phyloP scores from a whole-genome alignment of 1,140 invertebrate genomes.

The Cataglyphis hispanica region DNA sequence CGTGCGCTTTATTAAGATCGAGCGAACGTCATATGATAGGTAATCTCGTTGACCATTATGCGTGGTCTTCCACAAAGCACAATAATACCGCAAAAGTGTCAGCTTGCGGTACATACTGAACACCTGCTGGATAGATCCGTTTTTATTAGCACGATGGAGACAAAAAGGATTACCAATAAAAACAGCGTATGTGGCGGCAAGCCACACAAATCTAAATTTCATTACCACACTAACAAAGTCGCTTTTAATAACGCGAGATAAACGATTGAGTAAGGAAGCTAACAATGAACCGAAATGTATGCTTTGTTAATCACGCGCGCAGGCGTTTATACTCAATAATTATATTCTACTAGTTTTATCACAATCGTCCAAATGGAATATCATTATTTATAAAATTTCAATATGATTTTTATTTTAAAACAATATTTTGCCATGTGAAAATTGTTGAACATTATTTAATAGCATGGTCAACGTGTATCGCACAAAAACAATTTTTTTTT shows the following conservation, averaged over 20 bases:
- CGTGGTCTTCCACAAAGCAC: slow-evolving; percentile 49
- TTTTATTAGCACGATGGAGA: slow-evolving; percentile 55
- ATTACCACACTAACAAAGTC: slow-evolving; percentile 57
- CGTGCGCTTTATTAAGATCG: slow-evolving; percentile 28
- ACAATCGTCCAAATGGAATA: not conserved
- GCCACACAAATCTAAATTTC: slow-evolving; percentile 52
- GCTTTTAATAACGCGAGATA: slow-evolving; percentile 55
- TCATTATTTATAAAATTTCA: slow-evolving; percentile 2
- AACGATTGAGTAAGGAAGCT: slow-evolving; percentile 43
- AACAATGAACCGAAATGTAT: slow-evolving; percentile 9
- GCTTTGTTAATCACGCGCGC: not conserved
- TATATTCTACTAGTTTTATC: not conserved
- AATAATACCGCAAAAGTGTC: slow-evolving; percentile 56
- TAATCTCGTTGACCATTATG: slow-evolving; percentile 48
- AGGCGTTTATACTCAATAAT: not conserved
- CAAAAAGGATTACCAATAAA: slow-evolving; percentile 57
- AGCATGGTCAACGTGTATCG: not conserved
- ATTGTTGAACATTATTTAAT: slow-evolving; percentile 8
- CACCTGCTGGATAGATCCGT: slow-evolving; percentile 60
- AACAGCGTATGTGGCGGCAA: slow-evolving; percentile 43
- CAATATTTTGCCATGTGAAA: not conserved
- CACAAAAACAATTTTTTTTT: slow-evolving; percentile 1
- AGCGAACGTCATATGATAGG: slow-evolving; percentile 27
- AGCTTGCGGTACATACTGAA: slow-evolving; percentile 56
- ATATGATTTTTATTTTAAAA: not conserved